Evolutionary conservation across 1,140 invertebrate species (phyloP), one percentile per base, ranked within the genome.

Genomic region (Thereuonema tuberculata): DNA sequence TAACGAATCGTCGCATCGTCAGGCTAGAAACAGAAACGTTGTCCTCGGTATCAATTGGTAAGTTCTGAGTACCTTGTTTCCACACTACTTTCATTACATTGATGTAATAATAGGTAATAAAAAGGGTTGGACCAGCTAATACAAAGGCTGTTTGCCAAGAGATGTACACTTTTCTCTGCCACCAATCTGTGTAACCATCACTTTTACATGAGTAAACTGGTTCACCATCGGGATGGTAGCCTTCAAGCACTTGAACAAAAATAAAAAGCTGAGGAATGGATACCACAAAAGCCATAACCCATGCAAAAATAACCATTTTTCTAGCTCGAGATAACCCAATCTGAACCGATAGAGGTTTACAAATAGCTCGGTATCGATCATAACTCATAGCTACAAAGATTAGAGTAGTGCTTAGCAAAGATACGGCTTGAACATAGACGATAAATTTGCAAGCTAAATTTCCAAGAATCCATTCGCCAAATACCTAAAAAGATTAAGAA

Each of bases 211-310:
- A 63, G 27, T 67, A 66, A n/a, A 67, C 55, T 5, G 63, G 56
- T 3, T 67, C 66, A 37, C 72, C 67, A n/a, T 66, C 67, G 21
- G 63, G 65, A 56, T 31, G 50, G 43, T 2, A 62, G 63, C 26
- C 62, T 50, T n/a, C 62, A 69, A 60, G 71, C 14, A 70, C 69
- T 66, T 73, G 66, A 9, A 70, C 68, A 64, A 77, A 78, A 49
- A 77, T 75, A 58, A 76, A 73, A 1, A 76, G 64, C 48, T 77
- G 73, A 0, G 76, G 76, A 20, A 73, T 61, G 12, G 75, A 72
- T 48, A 74, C 70, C 2, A 76, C 55, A 53, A 77, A 71, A 21
- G 75, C 74, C 26, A 71, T 64, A 0, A 70, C 28, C 76, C 76
- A 78, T n/a, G 76, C 73, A 1, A 66, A 47, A 0, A 63, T 52